A percentile compares a stretch with the other conserved stretches of the same genome.
Evolutionary conservation across 2,113 vertebrate species (phyloP).

Genomic region (Falcunculus frontatus): DNA sequence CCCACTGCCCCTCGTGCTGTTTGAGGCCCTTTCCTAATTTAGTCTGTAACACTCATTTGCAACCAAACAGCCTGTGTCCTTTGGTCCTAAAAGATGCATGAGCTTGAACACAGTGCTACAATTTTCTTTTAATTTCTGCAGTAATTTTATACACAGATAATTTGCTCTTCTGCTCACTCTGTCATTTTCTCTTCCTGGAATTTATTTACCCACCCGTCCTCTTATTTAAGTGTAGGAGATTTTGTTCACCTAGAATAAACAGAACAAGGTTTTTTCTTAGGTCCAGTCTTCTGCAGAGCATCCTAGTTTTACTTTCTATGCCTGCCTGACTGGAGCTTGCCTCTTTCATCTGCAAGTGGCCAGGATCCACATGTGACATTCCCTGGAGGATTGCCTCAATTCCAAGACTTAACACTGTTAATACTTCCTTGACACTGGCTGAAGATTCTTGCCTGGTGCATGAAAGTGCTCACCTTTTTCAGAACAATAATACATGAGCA

Average conservation of each 20-base stretch:
- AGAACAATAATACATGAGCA: neutral
- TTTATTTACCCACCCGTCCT: neutral
- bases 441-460: neutral
- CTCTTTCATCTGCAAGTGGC: neutral
- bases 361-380: neutral
- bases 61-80: neutral
- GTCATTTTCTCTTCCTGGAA: neutral
- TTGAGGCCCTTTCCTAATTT: neutral
- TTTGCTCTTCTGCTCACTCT: neutral
- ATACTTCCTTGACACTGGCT: neutral
- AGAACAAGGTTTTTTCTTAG: neutral
- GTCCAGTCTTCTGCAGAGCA: neutral
- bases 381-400: neutral
- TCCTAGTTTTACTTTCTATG: neutral
- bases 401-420: conserved; percentile 7
- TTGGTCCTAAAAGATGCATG: neutral
- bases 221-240: neutral
- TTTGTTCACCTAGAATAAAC: neutral
- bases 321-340: neutral
- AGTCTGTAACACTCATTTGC: neutral
- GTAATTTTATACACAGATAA: neutral
- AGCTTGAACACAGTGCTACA: neutral
- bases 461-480: neutral
- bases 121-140: neutral
- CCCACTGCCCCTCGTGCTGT: neutral